Percentiles rank a stretch among this genome's conserved stretches.
These are phyloP conservation scores for Meloidogyne chitwoodi DNA, from an alignment of 1,140 invertebrate genomes.

Conservation along the genomic window DNA sequence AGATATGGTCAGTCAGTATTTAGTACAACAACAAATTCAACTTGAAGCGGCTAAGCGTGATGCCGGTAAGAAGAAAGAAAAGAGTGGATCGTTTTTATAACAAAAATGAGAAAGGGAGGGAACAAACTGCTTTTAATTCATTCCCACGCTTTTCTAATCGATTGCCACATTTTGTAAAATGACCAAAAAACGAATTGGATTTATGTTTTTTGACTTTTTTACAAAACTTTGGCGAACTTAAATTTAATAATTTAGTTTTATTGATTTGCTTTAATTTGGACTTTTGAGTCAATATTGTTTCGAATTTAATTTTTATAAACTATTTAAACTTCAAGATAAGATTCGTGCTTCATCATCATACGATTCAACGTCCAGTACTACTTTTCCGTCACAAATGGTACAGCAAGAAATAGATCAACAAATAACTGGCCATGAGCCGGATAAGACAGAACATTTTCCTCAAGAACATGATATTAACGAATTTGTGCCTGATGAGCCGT, in stretches of 20 bases:
- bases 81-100: background rate
- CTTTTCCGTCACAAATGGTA: background rate
- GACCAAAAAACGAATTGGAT: background rate
- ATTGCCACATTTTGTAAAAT: background rate
- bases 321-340: background rate
- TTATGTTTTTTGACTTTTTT: background rate
- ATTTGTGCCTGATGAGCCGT: background rate
- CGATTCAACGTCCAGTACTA: background rate
- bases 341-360: background rate
- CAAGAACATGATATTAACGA: background rate
- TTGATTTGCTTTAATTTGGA: too few species aligned
- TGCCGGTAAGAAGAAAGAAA: conserved; percentile 15
- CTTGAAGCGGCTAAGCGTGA: conserved; percentile 11
- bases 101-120: background rate
- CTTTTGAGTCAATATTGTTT: too few species aligned
- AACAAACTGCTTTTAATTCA: background rate
- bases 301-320: too few species aligned
- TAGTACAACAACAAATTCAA: conserved; percentile 23
- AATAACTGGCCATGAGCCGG: background rate
- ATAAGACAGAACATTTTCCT: background rate
- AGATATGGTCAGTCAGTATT: conserved; percentile 6
- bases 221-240: background rate
- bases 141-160: conserved; percentile 1
- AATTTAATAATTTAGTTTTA: too few species aligned
- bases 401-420: background rate